Conservation (phyloP, 2,888 invertebrate species). For the Ferrisia virgata region DNA sequence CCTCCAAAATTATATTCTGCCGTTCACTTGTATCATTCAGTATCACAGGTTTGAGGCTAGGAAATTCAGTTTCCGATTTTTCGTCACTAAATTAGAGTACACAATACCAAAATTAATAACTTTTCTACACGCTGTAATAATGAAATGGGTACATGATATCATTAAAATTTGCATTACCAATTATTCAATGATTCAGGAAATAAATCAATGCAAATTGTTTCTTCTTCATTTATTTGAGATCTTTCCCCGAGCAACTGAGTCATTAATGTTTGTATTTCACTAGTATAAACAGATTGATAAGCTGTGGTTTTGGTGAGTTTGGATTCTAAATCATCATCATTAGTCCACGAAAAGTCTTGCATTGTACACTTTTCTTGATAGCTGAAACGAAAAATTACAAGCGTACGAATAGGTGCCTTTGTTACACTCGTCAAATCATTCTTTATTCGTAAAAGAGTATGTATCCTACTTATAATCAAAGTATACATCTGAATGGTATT, state of each 20-base stretch:
- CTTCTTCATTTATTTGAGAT: background rate
- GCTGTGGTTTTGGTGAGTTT: background rate
- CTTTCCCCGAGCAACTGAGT: conserved; percentile 9
- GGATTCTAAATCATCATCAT: conserved; percentile 12
- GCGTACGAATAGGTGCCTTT: too few relatives aligned
- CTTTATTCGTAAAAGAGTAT: too few relatives aligned
- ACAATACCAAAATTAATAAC: background rate
- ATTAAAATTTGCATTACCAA: background rate
- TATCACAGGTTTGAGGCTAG: background rate
- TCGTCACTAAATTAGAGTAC: background rate
- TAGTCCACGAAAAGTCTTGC: conserved; percentile 34
- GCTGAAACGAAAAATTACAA: conserved; percentile 14
- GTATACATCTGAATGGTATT: background rate
- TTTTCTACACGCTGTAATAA: background rate
- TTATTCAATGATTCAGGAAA: background rate
- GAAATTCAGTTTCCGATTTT: background rate
- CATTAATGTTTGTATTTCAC: conserved; percentile 35
- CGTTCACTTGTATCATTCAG: conserved; percentile 8
- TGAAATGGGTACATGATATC: background rate
- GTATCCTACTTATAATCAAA: too few relatives aligned
- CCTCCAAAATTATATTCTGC: background rate
- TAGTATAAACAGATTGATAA: background rate
- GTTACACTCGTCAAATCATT: too few relatives aligned
- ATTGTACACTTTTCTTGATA: conserved; percentile 7
- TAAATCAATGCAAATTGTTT: conserved; percentile 36